Percentiles rank a stretch among this genome's conserved stretches.
Evolutionary conservation across 2,113 vertebrate species (phyloP).

Genomic region (Microtus oregoni): DNA sequence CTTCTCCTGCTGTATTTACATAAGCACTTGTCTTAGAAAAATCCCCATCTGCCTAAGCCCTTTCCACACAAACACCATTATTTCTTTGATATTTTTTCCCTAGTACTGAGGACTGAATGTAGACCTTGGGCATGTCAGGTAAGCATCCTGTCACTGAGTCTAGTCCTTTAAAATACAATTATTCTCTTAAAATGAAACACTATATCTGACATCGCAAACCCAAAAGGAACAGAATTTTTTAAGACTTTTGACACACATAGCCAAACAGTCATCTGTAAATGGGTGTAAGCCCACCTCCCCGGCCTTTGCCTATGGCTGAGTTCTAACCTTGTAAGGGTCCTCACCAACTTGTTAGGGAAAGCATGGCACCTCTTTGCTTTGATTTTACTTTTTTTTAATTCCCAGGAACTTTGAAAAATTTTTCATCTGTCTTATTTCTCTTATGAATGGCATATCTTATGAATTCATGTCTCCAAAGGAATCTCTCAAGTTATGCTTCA

Average conservation of each 20-base stretch:
- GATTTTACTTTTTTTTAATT: constrained; percentile 52
- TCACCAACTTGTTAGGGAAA: neutral
- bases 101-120: neutral
- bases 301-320: neutral
- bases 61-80: neutral
- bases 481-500: neutral
- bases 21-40: neutral
- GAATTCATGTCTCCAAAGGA: neutral
- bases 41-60: neutral
- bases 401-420: neutral
- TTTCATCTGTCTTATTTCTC: constrained; percentile 5
- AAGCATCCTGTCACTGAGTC: neutral
- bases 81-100: neutral
- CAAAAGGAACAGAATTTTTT: neutral
- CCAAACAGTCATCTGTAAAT: neutral
- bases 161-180: neutral
- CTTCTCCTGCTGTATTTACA: neutral
- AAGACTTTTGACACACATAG: constrained; percentile 15
- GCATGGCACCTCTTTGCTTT: neutral
- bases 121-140: neutral
- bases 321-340: constrained; percentile 16
- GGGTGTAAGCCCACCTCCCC: neutral
- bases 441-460: neutral
- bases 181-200: constrained; percentile 40
- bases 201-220: neutral